These are phyloP conservation scores for Latheticus oryzae DNA, from an alignment of 2,888 invertebrate genomes.

Conservation along the genomic window DNA sequence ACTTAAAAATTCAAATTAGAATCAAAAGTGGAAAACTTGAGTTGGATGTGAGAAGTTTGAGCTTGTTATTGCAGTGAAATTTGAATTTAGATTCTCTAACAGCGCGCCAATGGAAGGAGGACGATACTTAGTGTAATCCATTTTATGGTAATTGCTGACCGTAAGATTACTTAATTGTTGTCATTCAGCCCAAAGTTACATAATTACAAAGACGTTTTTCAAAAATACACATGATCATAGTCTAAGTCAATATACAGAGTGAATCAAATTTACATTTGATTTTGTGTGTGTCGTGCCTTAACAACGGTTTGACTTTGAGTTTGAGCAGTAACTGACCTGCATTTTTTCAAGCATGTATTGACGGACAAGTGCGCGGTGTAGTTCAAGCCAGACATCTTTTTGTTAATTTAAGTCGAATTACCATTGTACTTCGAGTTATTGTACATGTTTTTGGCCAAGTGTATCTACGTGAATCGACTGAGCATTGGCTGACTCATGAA, in stretches of 20 bases:
- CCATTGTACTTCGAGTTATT: conserved; percentile 52
- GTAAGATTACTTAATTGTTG: conserved; percentile 24
- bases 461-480: conserved; percentile 51
- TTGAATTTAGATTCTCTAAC: conserved; percentile 20
- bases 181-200: conserved; percentile 24
- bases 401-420: conserved; percentile 51
- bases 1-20: conserved; percentile 18
- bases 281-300: too few species aligned
- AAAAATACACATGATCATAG: too few species aligned
- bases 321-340: conserved; percentile 40
- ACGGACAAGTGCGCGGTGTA: conserved; percentile 46
- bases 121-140: conserved; percentile 25
- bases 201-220: conserved; percentile 26
- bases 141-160: conserved; percentile 31
- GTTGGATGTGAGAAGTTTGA: conserved; percentile 23
- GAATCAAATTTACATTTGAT: too few species aligned
- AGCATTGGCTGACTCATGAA: conserved; percentile 32
- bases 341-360: conserved; percentile 39
- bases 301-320: conserved; percentile 10
- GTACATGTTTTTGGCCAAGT: conserved; percentile 51
- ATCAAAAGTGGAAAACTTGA: conserved; percentile 22
- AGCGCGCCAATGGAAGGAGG: conserved; percentile 32
- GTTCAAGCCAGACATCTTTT: conserved; percentile 55
- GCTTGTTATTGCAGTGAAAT: conserved; percentile 17
- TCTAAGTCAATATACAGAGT: too few species aligned